Conservation (phyloP, 2,113 vertebrate species). For the Rhegmatorhina hoffmannsi region DNA sequence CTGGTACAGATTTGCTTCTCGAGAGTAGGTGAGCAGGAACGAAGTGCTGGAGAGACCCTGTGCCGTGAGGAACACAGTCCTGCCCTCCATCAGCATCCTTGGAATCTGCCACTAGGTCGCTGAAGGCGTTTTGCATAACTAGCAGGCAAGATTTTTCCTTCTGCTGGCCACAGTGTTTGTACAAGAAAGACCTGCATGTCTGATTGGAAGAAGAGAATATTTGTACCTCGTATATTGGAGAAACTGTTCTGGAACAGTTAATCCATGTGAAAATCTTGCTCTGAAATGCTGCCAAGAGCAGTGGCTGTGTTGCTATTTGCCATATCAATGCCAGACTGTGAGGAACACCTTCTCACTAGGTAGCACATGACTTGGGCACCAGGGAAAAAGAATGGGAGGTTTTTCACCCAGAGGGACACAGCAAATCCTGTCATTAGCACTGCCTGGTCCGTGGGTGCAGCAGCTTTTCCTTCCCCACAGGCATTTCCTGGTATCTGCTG, state of each 20-base stretch:
- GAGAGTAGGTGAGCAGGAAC: too few species aligned
- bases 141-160: not conserved
- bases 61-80: not conserved
- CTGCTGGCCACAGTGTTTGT: not conserved
- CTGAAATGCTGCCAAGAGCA: not conserved
- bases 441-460: not conserved
- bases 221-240: constrained; percentile 4
- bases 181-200: not conserved
- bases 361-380: not conserved
- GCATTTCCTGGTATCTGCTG: rapidly evolving
- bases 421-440: not conserved
- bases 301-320: constrained; percentile 12
- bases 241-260: constrained; percentile 46
- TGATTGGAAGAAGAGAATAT: constrained; percentile 40
- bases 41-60: not conserved
- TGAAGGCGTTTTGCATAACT: not conserved
- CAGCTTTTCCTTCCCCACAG: not conserved
- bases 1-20: not conserved
- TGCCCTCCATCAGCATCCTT: not conserved
- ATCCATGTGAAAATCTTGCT: constrained; percentile 49
- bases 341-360: not conserved
- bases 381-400: not conserved
- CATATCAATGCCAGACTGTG: not conserved
- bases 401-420: not conserved
- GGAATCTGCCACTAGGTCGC: not conserved